These are phyloP conservation scores for Helogale parvula DNA, from an alignment of 2,113 vertebrate genomes.

Conservation along the genomic window DNA sequence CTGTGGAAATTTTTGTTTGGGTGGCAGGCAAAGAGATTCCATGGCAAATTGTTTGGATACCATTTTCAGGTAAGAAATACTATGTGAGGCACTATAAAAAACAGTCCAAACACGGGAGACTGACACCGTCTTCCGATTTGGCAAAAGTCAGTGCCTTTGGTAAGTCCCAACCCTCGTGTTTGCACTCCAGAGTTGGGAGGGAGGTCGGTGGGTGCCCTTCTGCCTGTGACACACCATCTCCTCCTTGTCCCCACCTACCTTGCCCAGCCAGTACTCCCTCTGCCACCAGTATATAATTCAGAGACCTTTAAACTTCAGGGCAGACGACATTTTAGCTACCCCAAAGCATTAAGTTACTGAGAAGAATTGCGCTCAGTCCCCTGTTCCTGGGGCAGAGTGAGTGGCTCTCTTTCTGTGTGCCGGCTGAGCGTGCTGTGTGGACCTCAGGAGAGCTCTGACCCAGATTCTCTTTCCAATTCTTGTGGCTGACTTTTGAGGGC, in stretches of 20 bases:
- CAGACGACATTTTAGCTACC: neutral
- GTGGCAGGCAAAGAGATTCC: neutral
- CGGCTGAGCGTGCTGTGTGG: neutral
- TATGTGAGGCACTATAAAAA: neutral
- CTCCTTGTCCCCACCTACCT: neutral
- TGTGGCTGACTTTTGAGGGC: neutral
- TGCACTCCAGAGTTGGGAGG: neutral
- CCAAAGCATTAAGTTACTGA: neutral
- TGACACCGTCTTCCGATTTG: neutral
- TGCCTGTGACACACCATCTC: neutral
- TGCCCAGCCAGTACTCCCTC: too few relatives aligned
- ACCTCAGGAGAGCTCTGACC: neutral
- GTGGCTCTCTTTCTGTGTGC: neutral
- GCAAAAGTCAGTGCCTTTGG: neutral
- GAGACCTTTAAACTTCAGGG: neutral
- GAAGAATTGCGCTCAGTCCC: too few relatives aligned
- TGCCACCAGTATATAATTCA: neutral
- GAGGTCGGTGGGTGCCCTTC: neutral
- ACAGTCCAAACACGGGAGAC: constrained; percentile 19
- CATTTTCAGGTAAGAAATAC: constrained; percentile 43
- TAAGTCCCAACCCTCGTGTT: neutral
- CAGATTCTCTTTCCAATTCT: neutral
- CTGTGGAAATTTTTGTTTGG: constrained; percentile 30
- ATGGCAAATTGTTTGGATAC: constrained; percentile 15
- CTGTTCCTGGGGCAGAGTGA: too few relatives aligned